Evolutionary conservation across 2,797 vertebrate genomes (phyloP).

Genomic region (Ptychadena robeensis): DNA sequence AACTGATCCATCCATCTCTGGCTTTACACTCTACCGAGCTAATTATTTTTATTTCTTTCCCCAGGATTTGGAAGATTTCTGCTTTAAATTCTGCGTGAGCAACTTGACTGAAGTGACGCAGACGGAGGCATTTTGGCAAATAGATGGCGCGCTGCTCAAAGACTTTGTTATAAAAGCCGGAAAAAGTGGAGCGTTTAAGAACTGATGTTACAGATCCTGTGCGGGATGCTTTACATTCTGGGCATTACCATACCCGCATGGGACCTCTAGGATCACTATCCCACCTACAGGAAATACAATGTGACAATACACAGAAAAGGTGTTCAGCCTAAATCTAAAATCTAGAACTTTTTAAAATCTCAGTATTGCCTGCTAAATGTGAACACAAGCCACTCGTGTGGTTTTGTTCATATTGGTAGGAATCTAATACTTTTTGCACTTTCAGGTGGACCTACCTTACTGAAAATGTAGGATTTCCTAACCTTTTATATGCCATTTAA

Average conservation of each 20-base stretch:
- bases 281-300: neutral
- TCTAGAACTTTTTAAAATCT: neutral
- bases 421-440: neutral
- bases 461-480: neutral
- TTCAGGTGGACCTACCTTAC: neutral
- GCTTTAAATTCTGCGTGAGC: constrained; percentile 98
- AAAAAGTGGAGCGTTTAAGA: constrained; percentile 97
- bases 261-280: neutral
- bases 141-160: constrained; percentile 94
- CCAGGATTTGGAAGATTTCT: constrained; percentile 98
- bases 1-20: neutral
- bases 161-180: constrained; percentile 96
- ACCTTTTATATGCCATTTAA: neutral
- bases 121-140: constrained; percentile 93
- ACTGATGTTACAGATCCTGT: constrained; percentile 77
- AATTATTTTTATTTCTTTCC: too few relatives aligned
- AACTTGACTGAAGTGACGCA: constrained; percentile 97
- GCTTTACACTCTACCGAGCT: neutral
- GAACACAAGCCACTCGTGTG: neutral
- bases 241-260: neutral
- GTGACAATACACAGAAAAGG: neutral
- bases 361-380: neutral
- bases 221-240: neutral
- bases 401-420: neutral
- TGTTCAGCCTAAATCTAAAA: neutral